Conservation (phyloP, 2,888 invertebrate genomes). For the Uropetala carovei region DNA sequence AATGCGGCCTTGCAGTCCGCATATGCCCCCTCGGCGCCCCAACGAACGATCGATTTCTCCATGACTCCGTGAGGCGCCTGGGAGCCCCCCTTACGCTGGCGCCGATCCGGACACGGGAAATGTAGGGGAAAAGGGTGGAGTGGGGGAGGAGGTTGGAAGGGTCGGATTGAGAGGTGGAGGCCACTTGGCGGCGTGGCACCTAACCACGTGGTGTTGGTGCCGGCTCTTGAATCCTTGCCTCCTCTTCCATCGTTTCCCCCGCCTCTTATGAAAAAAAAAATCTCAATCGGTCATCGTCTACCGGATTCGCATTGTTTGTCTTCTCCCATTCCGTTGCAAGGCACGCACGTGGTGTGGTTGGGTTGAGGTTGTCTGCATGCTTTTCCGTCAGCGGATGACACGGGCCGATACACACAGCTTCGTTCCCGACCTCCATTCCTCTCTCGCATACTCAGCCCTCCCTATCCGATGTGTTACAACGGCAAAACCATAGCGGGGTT, state of each 20-base stretch:
- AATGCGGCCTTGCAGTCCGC: slow-evolving; percentile 63
- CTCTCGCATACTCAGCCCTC: not conserved
- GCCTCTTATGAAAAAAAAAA: too few species aligned
- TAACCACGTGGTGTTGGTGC: not conserved
- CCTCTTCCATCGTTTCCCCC: too few species aligned
- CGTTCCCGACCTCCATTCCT: not conserved
- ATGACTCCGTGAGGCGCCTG: not conserved
- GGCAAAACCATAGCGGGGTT: not conserved
- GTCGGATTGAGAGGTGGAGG: not conserved
- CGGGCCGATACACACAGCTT: not conserved
- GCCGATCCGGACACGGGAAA: not conserved
- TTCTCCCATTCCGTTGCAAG: not conserved
- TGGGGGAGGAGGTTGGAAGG: not conserved
- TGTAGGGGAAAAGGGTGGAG: too few species aligned
- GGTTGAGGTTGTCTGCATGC: not conserved
- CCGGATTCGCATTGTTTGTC: too few species aligned
- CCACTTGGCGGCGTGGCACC: not conserved
- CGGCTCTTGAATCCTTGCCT: too few species aligned
- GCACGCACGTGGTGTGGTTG: not conserved
- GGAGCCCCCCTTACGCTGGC: not conserved
- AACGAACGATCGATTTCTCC: not conserved
- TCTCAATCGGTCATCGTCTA: too few species aligned
- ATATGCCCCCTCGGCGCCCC: slow-evolving; percentile 51
- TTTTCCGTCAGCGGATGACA: not conserved
- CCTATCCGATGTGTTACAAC: not conserved